phyloP scores from a whole-genome alignment of 2,113 vertebrate genomes.

The Struthio camelus region DNA sequence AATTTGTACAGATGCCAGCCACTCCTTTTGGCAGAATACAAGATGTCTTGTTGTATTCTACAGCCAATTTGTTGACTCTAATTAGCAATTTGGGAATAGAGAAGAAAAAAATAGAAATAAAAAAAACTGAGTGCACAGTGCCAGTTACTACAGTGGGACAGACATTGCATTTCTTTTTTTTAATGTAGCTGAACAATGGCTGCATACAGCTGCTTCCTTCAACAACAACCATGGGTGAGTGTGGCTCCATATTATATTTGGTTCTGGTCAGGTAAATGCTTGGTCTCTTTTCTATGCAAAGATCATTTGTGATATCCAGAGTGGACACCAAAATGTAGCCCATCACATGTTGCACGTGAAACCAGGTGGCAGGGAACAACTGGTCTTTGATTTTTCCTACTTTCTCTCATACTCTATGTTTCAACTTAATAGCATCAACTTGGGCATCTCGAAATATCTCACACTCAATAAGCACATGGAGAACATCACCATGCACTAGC shows the following conservation, averaged over 20 bases:
- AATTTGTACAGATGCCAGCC: not conserved
- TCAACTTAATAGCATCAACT: not conserved
- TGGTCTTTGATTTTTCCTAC: too few relatives aligned
- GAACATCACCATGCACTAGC: not conserved
- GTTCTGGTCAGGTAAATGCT: not conserved
- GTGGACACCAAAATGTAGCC: not conserved
- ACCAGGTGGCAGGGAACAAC: not conserved
- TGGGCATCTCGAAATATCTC: not conserved
- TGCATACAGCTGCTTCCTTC: not conserved
- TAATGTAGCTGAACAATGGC: not conserved
- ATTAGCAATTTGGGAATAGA: conserved; percentile 40
- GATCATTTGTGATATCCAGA: not conserved
- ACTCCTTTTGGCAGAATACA: conserved; percentile 12
- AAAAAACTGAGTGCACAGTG: not conserved
- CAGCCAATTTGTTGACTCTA: conserved; percentile 42
- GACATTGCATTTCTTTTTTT: not conserved
- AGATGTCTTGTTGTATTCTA: conserved; percentile 8
- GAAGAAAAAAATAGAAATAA: conserved; percentile 23
- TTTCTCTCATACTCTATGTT: not conserved
- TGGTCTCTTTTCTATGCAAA: not conserved
- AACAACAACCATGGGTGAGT: not conserved
- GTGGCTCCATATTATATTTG: not conserved
- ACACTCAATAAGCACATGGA: not conserved
- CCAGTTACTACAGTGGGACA: not conserved
- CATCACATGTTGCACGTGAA: not conserved